Percentiles rank a stretch among this genome's conserved stretches.
Evolutionary conservation across 1,140 invertebrate genomes (phyloP).

Genomic region (Plutomurus gul): DNA sequence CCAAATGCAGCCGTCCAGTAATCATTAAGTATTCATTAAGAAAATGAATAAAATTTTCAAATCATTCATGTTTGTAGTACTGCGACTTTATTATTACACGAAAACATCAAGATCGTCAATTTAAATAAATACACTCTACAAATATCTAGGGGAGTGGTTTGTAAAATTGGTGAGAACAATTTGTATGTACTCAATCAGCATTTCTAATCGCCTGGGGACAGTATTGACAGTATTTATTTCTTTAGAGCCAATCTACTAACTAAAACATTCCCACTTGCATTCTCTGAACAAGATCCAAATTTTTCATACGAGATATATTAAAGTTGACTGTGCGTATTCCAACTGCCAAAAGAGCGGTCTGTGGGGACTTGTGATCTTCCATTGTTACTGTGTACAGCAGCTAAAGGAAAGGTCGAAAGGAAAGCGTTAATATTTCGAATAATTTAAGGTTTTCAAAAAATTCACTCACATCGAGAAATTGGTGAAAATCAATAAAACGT

Average conservation of each 20-base stretch:
- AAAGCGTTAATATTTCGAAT: neutral
- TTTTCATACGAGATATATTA: neutral
- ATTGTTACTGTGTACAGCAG: neutral
- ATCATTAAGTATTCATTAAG: too few species aligned
- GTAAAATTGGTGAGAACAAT: too few species aligned
- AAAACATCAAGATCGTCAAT: too few species aligned
- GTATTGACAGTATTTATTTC: too few species aligned
- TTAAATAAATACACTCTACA: too few species aligned
- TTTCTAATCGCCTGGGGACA: too few species aligned
- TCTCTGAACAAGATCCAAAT: slow-evolving; percentile 3
- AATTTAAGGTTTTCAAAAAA: neutral
- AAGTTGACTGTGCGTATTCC: neutral
- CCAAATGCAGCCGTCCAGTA: too few species aligned
- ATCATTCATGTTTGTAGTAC: too few species aligned
- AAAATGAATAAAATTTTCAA: too few species aligned
- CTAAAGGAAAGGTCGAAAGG: neutral
- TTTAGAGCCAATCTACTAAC: neutral
- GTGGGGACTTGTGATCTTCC: neutral
- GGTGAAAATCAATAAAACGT: neutral
- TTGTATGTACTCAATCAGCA: neutral
- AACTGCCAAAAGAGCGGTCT: neutral
- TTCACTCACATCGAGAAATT: slow-evolving; percentile 8
- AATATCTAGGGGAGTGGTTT: too few species aligned
- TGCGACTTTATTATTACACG: too few species aligned
- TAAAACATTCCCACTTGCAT: neutral